Evolutionary conservation across 2,797 vertebrate species (phyloP).

Genomic region (Neosilurus mollespiculum): DNA sequence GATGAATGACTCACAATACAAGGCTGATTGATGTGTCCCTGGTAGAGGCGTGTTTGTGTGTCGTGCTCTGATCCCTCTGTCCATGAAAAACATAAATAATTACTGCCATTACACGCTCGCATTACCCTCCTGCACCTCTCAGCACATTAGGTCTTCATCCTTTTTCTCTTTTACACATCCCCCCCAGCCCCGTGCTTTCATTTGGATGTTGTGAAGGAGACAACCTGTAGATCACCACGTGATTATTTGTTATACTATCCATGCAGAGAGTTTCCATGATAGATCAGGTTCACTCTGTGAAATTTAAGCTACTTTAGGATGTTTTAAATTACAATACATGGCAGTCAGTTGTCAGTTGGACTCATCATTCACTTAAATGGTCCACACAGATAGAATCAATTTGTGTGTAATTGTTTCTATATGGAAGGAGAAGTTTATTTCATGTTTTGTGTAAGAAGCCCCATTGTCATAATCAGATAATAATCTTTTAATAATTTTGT

Average conservation of each 20-base stretch:
- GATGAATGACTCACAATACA: conserved; percentile 50
- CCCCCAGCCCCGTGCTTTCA: background rate
- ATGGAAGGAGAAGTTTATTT: too few relatives aligned
- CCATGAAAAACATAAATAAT: conserved; percentile 54
- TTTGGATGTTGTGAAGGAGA: background rate
- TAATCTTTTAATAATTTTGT: too few relatives aligned
- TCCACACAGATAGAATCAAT: too few relatives aligned
- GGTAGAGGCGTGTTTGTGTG: conserved; percentile 41
- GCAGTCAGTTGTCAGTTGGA: background rate
- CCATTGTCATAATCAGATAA: too few relatives aligned
- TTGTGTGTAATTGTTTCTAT: too few relatives aligned
- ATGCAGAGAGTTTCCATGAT: conserved; percentile 3
- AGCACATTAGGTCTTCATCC: conserved; percentile 3
- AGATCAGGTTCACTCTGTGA: conserved; percentile 8
- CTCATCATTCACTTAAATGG: too few relatives aligned
- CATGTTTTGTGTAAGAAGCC: too few relatives aligned
- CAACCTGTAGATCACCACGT: background rate
- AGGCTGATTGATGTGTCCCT: conserved; percentile 48
- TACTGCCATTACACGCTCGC: conserved; percentile 46
- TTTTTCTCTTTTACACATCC: background rate
- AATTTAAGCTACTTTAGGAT: background rate
- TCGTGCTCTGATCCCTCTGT: conserved; percentile 44
- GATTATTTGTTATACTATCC: background rate
- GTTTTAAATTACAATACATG: background rate
- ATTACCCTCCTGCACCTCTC: conserved; percentile 41